These are phyloP conservation scores for Henricia sp. DNA, from an alignment of 53 echinoderm and acorn worm species.

Conservation along the genomic window DNA sequence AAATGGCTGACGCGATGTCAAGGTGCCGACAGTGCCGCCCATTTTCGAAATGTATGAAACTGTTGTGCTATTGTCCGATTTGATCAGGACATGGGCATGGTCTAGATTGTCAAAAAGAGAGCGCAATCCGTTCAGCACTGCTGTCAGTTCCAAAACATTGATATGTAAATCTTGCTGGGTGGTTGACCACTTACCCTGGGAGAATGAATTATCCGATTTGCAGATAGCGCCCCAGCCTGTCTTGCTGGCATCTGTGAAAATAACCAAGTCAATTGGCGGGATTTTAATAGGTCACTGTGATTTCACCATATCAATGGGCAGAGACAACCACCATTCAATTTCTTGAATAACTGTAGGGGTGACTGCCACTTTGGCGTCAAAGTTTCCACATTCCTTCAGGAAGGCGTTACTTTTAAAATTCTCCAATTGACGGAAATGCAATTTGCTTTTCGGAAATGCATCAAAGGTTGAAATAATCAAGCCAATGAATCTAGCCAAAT, in stretches of 20 bases:
- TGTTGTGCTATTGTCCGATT: slow-evolving; percentile 27
- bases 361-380: too few species aligned
- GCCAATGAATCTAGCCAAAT: too few species aligned
- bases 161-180: slow-evolving; percentile 14
- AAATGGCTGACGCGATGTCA: neutral
- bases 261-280: slow-evolving; percentile 31
- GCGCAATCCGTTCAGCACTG: slow-evolving; percentile 15
- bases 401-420: too few species aligned
- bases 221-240: slow-evolving; percentile 19
- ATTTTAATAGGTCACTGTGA: slow-evolving; percentile 27
- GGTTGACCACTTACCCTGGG: slow-evolving; percentile 23
- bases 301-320: slow-evolving; percentile 6
- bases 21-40: neutral
- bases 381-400: too few species aligned
- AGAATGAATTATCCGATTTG: slow-evolving; percentile 51
- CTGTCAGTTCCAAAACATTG: slow-evolving; percentile 27
- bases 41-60: slow-evolving; percentile 25
- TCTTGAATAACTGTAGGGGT: neutral
- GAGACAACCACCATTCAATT: slow-evolving; percentile 28
- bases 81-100: slow-evolving; percentile 17
- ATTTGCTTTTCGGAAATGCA: too few species aligned
- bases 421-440: too few species aligned
- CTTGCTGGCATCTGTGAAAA: slow-evolving; percentile 42
- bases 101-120: slow-evolving; percentile 13
- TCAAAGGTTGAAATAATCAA: too few species aligned